phyloP scores from a whole-genome alignment of 1,140 invertebrate genomes.

The Chymomyza costata region DNA sequence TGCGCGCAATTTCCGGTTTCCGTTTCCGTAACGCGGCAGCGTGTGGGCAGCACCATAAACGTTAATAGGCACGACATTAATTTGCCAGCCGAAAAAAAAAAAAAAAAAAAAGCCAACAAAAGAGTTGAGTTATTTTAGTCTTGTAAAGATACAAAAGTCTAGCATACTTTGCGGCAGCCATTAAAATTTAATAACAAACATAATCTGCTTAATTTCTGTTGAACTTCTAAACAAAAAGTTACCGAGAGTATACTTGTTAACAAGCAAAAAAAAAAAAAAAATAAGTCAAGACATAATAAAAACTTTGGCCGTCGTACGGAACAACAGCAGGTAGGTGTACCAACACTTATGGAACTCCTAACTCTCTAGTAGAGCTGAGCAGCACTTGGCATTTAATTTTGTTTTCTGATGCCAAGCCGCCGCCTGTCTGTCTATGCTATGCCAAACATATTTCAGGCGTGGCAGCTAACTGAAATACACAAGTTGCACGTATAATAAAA shows the following conservation, averaged over 20 bases:
- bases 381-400: conserved; percentile 37
- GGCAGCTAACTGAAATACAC: no score
- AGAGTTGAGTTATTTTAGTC: no score
- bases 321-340: conserved; percentile 13
- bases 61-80: conserved; percentile 39
- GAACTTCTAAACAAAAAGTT: no score
- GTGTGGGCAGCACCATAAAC: conserved; percentile 31
- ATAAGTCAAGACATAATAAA: no score
- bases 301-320: not conserved
- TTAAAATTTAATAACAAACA: no score
- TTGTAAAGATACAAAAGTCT: not conserved
- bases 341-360: conserved; percentile 22
- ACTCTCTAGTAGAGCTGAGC: not conserved
- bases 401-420: conserved; percentile 8
- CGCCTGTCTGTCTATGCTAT: no score
- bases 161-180: conserved; percentile 3
- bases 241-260: no score
- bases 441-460: conserved; percentile 40
- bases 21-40: conserved; percentile 53
- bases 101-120: not conserved
- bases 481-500: no score
- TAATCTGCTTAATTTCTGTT: no score
- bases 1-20: conserved; percentile 70
- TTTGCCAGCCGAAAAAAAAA: conserved; percentile 24
- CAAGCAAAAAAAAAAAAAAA: no score